These are phyloP conservation scores for Pollachius pollachius DNA, from an alignment of 2,113 vertebrate genomes.

Conservation along the genomic window DNA sequence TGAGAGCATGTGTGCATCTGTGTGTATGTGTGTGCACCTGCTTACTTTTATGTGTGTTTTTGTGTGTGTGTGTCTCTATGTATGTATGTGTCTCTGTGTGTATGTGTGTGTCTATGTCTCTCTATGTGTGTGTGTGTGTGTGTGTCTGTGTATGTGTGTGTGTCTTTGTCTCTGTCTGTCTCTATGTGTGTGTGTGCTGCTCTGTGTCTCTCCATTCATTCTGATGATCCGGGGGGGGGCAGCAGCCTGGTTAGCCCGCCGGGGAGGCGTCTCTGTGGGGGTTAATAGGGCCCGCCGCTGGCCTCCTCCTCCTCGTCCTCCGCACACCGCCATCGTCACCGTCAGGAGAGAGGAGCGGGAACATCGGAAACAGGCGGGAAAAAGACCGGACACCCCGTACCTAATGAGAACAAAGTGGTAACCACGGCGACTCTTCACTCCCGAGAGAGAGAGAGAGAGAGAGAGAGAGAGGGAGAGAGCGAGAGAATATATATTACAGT, in stretches of 20 bases:
- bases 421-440: not conserved
- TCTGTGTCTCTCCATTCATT: conserved; percentile 31
- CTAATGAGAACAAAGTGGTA: conserved; percentile 59
- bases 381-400: not conserved
- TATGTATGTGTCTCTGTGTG: not conserved
- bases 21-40: not conserved
- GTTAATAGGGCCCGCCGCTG: conserved; percentile 52
- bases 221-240: conserved; percentile 36
- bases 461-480: no score
- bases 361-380: not conserved
- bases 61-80: no score
- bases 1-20: no score
- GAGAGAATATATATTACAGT: no score
- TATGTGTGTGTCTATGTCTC: no score
- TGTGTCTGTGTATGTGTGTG: not conserved
- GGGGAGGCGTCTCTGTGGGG: conserved; percentile 46
- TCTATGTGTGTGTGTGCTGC: not conserved
- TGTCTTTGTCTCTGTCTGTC: not conserved
- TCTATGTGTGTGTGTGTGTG: not conserved
- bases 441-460: no score
- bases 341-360: conserved; percentile 10
- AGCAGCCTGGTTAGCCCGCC: not conserved
- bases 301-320: conserved; percentile 4
- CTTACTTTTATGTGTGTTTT: not conserved
- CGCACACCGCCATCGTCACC: conserved; percentile 36